These are phyloP conservation scores for Gallinago solitaria DNA, from an alignment of 2,797 vertebrate genomes.

Conservation along the genomic window DNA sequence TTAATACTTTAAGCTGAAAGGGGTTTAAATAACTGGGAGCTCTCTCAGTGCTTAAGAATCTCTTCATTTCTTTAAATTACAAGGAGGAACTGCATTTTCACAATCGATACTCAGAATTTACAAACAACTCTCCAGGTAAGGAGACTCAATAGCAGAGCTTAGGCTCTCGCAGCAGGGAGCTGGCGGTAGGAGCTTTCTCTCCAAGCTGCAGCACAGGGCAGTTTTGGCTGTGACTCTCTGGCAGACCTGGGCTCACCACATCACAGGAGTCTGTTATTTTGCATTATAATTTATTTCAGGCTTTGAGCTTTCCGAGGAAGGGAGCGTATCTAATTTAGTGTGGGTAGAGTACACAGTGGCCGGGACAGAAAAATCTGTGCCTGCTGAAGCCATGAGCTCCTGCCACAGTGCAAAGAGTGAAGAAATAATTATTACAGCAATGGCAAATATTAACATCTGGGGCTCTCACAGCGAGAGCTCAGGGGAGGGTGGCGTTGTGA, in stretches of 20 bases:
- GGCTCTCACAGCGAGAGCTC: rapidly evolving
- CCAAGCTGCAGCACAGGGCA: neutral
- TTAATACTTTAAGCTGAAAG: neutral
- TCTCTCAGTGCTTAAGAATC: neutral
- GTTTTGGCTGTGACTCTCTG: neutral
- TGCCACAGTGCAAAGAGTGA: neutral
- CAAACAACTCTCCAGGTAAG: neutral
- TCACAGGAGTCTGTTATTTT: neutral
- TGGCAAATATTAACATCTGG: neutral
- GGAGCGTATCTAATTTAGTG: neutral
- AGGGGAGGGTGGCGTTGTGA: neutral
- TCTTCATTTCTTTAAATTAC: neutral
- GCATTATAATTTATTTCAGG: neutral
- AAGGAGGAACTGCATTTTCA: neutral
- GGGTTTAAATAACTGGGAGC: neutral
- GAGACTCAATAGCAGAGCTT: neutral
- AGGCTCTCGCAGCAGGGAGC: neutral
- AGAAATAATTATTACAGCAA: neutral
- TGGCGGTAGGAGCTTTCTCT: neutral
- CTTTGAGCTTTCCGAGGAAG: neutral
- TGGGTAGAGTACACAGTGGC: neutral
- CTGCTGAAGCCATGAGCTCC: neutral
- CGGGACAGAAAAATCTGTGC: neutral
- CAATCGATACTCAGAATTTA: neutral
- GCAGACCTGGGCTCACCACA: neutral